Base-by-base conservation (phyloP, 2,113 vertebrate species). In the Ptychochromis oligacanthus region DNA sequence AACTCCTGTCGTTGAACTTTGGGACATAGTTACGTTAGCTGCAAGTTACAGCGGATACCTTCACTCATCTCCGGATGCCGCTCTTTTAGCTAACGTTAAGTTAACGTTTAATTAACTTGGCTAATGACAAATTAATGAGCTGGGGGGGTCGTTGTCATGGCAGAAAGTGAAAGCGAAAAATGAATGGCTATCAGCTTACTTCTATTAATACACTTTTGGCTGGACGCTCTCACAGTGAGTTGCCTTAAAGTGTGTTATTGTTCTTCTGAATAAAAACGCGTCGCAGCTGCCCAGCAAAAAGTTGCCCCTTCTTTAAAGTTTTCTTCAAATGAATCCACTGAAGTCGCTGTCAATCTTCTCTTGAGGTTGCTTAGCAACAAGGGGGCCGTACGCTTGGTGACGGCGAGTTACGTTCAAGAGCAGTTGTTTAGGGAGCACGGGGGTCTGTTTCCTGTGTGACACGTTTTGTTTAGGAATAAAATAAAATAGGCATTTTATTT, bases 341-440 rank as follows among this genome's bases (percentile, higher is more conserved):
- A 78, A 89, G 77, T 84, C 79, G 67, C 84, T 72, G 91, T 91
- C 93, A 94, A 91, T 92, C 90, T 90, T 55, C 78, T 77, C 36
- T n/a, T 12, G 13, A 9, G 77, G 93, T 95, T 89, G 92, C 94
- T 77, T 60, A 67, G 94, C 91, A 94, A 95, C 92, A 93, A 83
- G 82, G 88, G 79, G 85, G 43, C 65, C 61, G 87, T 72, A 72
- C 9, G 76, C 65, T 46, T 20, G 43, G 60, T 64, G 57, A 28
- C 22, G 14, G 58, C 7, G 80, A 82, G 94, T 17, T 87, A 34
- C 86, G 81, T 94, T 93, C 92, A 94, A 77, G 88, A 90, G 43
- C 88, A 62, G 49, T 59, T 24, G 40, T 61, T 79, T 57, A 72
- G 22, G 22, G 34, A 54, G 9, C 18, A 72, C 26, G 10, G 46